phyloP scores from a whole-genome alignment of 2,113 vertebrate species.

The Eulemur rufifrons region DNA sequence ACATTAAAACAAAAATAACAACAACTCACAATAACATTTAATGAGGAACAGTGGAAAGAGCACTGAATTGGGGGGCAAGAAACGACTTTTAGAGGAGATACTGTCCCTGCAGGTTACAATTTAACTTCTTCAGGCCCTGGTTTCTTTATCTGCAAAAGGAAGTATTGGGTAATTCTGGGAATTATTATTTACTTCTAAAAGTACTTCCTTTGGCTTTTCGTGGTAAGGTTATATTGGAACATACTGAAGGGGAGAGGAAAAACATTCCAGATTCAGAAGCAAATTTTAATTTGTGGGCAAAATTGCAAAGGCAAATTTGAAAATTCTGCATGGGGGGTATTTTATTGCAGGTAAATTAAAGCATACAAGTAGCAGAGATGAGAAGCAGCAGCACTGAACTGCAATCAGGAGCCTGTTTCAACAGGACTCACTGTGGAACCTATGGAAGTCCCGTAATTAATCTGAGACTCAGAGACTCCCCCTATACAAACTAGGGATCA shows the following conservation, averaged over 20 bases:
- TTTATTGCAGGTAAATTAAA: slow-evolving; percentile 29
- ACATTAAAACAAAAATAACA: not conserved
- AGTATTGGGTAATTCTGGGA: not conserved
- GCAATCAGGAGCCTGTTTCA: not conserved
- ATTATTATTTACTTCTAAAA: slow-evolving; percentile 38
- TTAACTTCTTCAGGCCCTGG: not conserved
- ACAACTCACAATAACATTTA: not conserved
- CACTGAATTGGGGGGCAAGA: not conserved
- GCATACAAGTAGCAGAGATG: not conserved
- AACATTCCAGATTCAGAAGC: not conserved
- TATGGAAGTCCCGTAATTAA: not conserved
- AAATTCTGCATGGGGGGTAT: not conserved
- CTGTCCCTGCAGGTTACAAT: not conserved
- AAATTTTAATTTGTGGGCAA: slow-evolving; percentile 34
- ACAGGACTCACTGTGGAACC: not conserved
- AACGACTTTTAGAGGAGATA: not conserved
- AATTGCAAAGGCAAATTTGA: slow-evolving; percentile 25
- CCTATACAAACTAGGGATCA: not conserved
- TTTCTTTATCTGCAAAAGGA: slow-evolving; percentile 39
- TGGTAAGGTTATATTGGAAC: not conserved
- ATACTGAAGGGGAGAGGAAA: not conserved
- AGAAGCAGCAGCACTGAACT: not conserved
- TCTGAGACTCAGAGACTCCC: not conserved
- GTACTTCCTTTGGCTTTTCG: not conserved
- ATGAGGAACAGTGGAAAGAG: not conserved